A percentile compares a stretch with the other conserved stretches of the same genome.
These are phyloP conservation scores for Spilosoma lubricipeda DNA, from an alignment of 2,888 invertebrate species.

Conservation along the genomic window DNA sequence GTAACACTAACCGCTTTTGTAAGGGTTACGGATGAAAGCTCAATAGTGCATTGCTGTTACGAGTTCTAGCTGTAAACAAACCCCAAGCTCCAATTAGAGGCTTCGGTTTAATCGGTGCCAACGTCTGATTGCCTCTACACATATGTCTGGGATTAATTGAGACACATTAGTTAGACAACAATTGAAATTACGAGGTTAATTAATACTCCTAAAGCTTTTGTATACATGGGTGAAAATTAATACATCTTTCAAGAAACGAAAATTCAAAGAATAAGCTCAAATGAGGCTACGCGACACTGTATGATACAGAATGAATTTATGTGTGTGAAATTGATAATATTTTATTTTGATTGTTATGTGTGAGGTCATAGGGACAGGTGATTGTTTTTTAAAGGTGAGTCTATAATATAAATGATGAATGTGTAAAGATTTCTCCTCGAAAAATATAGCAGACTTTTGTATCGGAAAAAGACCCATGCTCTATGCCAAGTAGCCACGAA, in stretches of 20 bases:
- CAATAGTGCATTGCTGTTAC: not conserved
- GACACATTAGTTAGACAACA: not conserved
- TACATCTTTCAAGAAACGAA: not conserved
- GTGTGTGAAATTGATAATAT: too few relatives aligned
- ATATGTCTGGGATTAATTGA: not conserved
- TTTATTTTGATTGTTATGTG: too few relatives aligned
- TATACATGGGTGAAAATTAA: not conserved
- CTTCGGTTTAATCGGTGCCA: slow-evolving; percentile 5
- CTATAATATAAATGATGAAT: too few relatives aligned
- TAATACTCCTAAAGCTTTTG: not conserved
- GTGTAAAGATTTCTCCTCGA: too few relatives aligned
- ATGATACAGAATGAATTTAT: too few relatives aligned
- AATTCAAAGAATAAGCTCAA: too few relatives aligned
- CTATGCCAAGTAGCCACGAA: too few relatives aligned
- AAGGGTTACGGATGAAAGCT: not conserved
- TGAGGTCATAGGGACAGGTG: too few relatives aligned
- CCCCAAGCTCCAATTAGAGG: not conserved
- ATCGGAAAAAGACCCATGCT: too few relatives aligned
- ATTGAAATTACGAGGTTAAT: not conserved
- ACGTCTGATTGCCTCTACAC: slow-evolving; percentile 6
- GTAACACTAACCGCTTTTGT: not conserved
- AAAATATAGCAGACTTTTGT: too few relatives aligned
- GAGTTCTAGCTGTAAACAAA: not conserved
- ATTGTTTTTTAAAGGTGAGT: too few relatives aligned
- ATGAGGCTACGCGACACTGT: too few relatives aligned